phyloP scores from a whole-genome alignment of 2,888 invertebrate genomes.

The Sipha maydis region DNA sequence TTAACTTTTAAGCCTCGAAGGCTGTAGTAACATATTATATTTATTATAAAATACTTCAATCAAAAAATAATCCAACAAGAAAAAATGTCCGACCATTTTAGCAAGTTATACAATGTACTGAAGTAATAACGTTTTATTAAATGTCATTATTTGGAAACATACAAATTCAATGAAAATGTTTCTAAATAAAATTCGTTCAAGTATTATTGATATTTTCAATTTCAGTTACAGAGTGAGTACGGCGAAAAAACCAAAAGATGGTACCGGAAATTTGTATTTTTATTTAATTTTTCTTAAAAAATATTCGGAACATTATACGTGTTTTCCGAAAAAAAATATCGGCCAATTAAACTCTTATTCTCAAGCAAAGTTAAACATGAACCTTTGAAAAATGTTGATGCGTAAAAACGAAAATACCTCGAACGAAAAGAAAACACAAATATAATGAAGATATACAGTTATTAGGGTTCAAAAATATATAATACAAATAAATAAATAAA shows the following conservation, averaged over 20 bases:
- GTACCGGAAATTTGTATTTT: background rate
- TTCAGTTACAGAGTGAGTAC: background rate
- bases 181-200: background rate
- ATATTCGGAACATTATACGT: background rate
- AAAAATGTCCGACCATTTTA: background rate
- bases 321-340: background rate
- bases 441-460: constrained; percentile 1
- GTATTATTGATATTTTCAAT: background rate
- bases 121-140: background rate
- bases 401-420: background rate
- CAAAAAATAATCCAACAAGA: background rate
- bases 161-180: background rate
- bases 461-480: constrained; percentile 19
- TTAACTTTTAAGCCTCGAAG: background rate
- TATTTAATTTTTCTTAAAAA: background rate
- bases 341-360: background rate
- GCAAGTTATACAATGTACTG: background rate
- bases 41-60: background rate
- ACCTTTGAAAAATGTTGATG: background rate
- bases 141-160: background rate
- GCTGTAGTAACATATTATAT: background rate
- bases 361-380: background rate
- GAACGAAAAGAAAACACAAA: background rate
- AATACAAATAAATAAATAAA: too few relatives aligned
- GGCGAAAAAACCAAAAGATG: background rate